These are phyloP conservation scores for Prionace glauca DNA, from an alignment of 2,797 vertebrate species.

Conservation along the genomic window DNA sequence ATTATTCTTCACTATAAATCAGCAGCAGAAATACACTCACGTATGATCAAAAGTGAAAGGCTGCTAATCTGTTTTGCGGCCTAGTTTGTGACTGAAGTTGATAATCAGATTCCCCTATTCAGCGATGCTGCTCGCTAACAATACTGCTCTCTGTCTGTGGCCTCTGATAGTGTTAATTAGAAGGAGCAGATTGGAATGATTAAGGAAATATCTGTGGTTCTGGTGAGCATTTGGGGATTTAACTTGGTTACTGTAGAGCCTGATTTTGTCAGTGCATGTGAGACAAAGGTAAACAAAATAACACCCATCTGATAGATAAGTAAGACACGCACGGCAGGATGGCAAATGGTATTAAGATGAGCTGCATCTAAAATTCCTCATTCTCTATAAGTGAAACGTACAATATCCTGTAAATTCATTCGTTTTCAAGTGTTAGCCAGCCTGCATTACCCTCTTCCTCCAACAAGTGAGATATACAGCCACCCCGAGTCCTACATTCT, in stretches of 20 bases:
- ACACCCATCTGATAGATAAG: constrained; percentile 52
- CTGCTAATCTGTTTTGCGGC: constrained; percentile 92
- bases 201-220: constrained; percentile 92
- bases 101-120: constrained; percentile 99
- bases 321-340: background rate
- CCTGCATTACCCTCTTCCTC: background rate
- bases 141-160: constrained; percentile 87
- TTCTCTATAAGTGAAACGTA: background rate
- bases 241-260: constrained; percentile 98
- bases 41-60: constrained; percentile 81
- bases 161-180: constrained; percentile 93
- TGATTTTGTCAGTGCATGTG: constrained; percentile 74
- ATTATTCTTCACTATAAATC: constrained; percentile 48
- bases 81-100: constrained; percentile 98
- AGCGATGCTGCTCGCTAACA: constrained; percentile 85
- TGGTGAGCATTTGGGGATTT: constrained; percentile 77
- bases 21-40: constrained; percentile 65
- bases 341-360: background rate
- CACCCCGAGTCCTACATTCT: too few species aligned
- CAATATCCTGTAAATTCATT: too few species aligned
- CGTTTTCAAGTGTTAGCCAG: background rate
- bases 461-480: background rate
- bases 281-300: constrained; percentile 33
- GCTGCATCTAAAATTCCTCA: background rate
- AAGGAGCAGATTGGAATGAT: constrained; percentile 96